Base-by-base conservation (phyloP, 2,797 vertebrate genomes). In the Poeciliopsis turneri region DNA sequence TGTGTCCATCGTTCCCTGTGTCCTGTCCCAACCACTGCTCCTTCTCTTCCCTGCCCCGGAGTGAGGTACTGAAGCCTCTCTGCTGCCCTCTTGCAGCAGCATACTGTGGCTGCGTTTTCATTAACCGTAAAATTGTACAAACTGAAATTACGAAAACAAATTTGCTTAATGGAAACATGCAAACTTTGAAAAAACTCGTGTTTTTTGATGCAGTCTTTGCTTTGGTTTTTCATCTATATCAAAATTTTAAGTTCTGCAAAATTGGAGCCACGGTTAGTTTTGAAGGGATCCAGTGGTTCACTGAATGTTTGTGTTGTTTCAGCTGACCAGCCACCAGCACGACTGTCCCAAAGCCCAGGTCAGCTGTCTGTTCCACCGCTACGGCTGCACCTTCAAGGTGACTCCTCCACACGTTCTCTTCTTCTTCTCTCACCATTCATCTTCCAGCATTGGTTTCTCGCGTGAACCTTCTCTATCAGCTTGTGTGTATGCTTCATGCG, bases 341-440 rank as follows among this genome's bases (percentile, higher is more conserved):
- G 97, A 99, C 93, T 99, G 98, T 96, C 97, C 98, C 91, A 99
- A 98, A 96, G 97, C 98, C 91, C 98, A 98, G 95, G 97, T 97
- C 93, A 97, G 95, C 95, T 99, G 98, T 92, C 96, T 96, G 91
- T 99, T 98, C 95, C 96, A 97, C 87, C 97, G 97, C 92, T 97
- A 97, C 81, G 98, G 98, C 94, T 99, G 98, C 95, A 94, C 93
- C 92, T 98, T 97, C 93, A 98, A 99, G 97, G 98, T 96, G 82
- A 57, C n/a, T 13, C 36, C 33, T 5, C 53, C 20, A 12, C 13
- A 5, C n/a, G n/a, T 13, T 18, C 45, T 30, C 1, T 10, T 72
- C n/a, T 25, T 33, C 1, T 0, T 1, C 1, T 57, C 1, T 57
- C 15, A 0, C 49, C 36, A 20, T 8, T 16, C 23, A 23, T 20